A percentile compares a stretch with the other conserved stretches of the same genome.
Evolutionary conservation across 2,113 vertebrate genomes (phyloP).

Genomic region (Pangasianodon gigas): DNA sequence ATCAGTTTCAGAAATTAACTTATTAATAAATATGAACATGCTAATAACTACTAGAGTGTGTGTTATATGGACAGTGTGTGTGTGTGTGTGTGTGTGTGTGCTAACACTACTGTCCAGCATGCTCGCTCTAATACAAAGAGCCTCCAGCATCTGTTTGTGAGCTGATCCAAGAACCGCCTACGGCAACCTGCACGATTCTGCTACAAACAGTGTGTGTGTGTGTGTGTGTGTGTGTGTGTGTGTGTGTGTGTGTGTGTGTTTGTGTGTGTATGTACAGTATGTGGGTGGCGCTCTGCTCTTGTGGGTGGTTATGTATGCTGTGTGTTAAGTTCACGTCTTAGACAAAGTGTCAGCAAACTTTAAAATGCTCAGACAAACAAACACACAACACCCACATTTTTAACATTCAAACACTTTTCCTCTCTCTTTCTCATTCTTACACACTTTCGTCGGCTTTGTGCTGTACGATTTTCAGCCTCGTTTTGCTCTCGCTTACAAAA

Average conservation of each 20-base stretch:
- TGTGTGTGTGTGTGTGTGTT: too few relatives aligned
- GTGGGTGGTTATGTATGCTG: background rate
- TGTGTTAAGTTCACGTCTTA: background rate
- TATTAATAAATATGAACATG: background rate
- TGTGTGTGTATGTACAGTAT: too few relatives aligned
- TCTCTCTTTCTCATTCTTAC: background rate
- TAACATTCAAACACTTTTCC: background rate
- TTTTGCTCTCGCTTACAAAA: background rate
- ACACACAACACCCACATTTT: background rate
- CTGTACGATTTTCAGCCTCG: background rate
- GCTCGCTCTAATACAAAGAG: conserved; percentile 19
- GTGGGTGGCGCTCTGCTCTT: conserved; percentile 25
- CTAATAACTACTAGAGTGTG: conserved; percentile 4
- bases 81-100: conserved; percentile 22
- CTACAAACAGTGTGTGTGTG: conserved; percentile 23
- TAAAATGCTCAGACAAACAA: background rate
- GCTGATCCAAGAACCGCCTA: conserved; percentile 29
- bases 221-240: conserved; percentile 40
- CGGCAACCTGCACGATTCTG: conserved; percentile 33
- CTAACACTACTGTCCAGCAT: background rate
- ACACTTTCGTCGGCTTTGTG: background rate
- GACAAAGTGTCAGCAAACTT: background rate
- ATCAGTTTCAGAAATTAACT: background rate
- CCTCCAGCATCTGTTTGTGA: conserved; percentile 31
- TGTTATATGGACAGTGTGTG: conserved; percentile 5